Evolutionary conservation across 2,888 invertebrate species (phyloP).

Genomic region (Agriotes lineatus): DNA sequence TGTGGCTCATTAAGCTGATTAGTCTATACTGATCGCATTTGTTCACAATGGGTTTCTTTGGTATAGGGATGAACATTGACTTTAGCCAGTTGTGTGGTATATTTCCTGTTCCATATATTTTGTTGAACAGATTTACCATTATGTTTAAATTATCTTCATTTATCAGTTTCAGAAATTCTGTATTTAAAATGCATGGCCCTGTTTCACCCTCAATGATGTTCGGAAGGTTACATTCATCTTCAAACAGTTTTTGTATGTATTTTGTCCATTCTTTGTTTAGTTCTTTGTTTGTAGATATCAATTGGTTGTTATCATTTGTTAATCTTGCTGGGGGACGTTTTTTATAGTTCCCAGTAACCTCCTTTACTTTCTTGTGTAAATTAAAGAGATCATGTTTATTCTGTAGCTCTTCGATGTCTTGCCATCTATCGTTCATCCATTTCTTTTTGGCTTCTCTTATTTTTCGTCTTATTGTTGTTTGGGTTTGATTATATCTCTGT

Average conservation of each 20-base stretch:
- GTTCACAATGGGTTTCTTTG: slow-evolving; percentile 17
- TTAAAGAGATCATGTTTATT: not conserved
- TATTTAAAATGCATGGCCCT: too few relatives aligned
- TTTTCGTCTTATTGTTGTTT: not conserved
- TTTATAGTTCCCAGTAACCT: not conserved
- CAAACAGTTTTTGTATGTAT: not conserved
- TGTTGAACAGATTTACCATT: slow-evolving; percentile 19
- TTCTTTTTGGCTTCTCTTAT: slow-evolving; percentile 2
- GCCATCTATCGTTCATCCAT: slow-evolving; percentile 5
- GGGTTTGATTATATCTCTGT: not conserved
- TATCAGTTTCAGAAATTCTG: too few relatives aligned
- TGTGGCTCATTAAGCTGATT: slow-evolving; percentile 15
- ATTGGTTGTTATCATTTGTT: not conserved
- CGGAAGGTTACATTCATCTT: not conserved
- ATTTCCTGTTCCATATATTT: slow-evolving; percentile 19
- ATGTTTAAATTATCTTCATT: too few relatives aligned
- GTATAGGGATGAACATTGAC: slow-evolving; percentile 5
- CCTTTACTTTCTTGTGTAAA: not conserved
- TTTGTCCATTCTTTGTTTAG: not conserved
- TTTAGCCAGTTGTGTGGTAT: slow-evolving; percentile 11
- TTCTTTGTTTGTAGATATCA: not conserved
- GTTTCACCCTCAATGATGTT: not conserved
- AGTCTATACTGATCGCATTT: slow-evolving; percentile 16
- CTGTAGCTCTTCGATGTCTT: not conserved
- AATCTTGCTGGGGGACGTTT: not conserved